phyloP scores from a whole-genome alignment of 2,113 vertebrate genomes.

The Oncorhynchus mykiss region DNA sequence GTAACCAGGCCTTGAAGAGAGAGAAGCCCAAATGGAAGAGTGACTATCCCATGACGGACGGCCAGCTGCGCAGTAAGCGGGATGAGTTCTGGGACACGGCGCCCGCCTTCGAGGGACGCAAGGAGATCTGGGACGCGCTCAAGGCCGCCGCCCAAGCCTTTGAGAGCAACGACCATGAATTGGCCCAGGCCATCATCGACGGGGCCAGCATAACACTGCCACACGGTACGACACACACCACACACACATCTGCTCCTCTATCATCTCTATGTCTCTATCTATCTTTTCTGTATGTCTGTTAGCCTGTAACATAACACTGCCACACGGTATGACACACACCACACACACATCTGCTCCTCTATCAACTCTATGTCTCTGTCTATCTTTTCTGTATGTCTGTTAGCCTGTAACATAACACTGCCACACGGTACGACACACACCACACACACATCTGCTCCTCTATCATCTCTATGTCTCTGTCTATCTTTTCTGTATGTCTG shows the following conservation, averaged over 20 bases:
- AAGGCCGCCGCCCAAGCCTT: constrained; percentile 94
- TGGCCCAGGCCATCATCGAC: constrained; percentile 97
- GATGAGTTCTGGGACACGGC: constrained; percentile 99
- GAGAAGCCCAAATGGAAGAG: constrained; percentile 99
- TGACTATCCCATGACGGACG: constrained; percentile 98
- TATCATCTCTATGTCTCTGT: too few relatives aligned
- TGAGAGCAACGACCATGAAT: constrained; percentile 93
- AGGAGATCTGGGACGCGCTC: constrained; percentile 98
- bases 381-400: too few relatives aligned
- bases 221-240: constrained; percentile 77
- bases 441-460: background rate
- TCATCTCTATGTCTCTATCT: too few relatives aligned
- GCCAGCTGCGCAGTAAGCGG: constrained; percentile 95
- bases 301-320: background rate
- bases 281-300: too few relatives aligned
- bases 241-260: background rate
- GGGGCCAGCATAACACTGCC: constrained; percentile 96
- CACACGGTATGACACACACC: constrained; percentile 77
- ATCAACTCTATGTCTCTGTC: too few relatives aligned
- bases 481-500: too few relatives aligned
- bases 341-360: background rate
- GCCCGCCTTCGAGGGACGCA: constrained; percentile 94
- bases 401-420: background rate
- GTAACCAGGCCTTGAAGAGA: constrained; percentile 95
- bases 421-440: constrained; percentile 77